Base-by-base conservation (phyloP, 2,113 vertebrate genomes). In the Mola mola region DNA sequence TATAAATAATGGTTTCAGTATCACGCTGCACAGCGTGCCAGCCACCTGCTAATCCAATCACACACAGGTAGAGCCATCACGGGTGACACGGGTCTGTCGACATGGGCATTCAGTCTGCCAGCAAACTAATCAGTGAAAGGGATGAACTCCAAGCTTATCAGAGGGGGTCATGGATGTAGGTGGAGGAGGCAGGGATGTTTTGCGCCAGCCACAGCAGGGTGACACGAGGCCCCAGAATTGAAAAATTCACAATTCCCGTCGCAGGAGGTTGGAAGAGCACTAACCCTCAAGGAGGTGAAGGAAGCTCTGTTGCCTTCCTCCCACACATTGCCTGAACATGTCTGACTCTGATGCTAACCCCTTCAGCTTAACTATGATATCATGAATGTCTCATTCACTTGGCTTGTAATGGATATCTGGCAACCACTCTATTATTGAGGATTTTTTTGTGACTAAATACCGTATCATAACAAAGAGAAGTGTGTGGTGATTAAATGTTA, bases 91-190 rank as follows among this genome's bases (percentile, higher is more conserved):
- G 79, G 75, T 78, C 71, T 46, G 58, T n/a, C 75, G 70, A 84
- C 83, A 72, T 47, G 65, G 86, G 64, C 81, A 81, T 89, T 87
- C 82, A 90, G 70, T 88, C 79, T 85, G 86, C 87, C 85, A 85
- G 82, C 77, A 86, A 87, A 89, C 89, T 85, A 88, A 88, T 90
- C 86, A 88, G 80, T 74, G 82, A 81, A 83, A 85, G 69, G 82
- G 85, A 88, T 87, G 82, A 89, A 86, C 80, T 88, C 83, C 83
- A 81, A 75, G 85, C 82, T 86, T 85, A 85, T 81, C 83, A 68
- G 70, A 78, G 48, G 76, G 81, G 86, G 85, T 87, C 85, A 73
- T 43, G 72, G 81, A 66, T 85, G 86, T 83, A 82, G 80, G 83
- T 87, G 86, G 87, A 81, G 49, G 80, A 81, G 82, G 83, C 69